Percentiles rank a stretch among this genome's conserved stretches.
These are phyloP conservation scores for Phengaris arion DNA, from an alignment of 2,888 invertebrate species.

Conservation along the genomic window DNA sequence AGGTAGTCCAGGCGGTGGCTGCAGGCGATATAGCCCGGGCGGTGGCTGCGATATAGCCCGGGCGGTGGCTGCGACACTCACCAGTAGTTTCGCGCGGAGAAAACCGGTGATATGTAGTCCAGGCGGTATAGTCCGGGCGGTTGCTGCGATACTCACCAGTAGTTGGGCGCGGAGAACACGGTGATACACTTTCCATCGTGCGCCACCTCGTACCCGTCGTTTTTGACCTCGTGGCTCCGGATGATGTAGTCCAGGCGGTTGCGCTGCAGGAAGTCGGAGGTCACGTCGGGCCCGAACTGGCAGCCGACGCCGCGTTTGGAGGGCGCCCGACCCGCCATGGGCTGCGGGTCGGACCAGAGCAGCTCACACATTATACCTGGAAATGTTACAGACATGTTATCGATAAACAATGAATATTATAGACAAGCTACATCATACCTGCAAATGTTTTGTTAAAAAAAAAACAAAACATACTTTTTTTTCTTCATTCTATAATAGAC, in stretches of 20 bases:
- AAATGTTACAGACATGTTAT: constrained; percentile 28
- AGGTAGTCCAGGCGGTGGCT: not conserved
- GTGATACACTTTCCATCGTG: constrained; percentile 98
- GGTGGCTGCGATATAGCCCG: not conserved
- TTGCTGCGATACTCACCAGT: constrained; percentile 85
- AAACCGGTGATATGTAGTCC: not conserved
- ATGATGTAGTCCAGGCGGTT: constrained; percentile 97
- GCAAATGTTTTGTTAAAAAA: no score
- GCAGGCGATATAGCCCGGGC: not conserved
- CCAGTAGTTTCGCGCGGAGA: no score
- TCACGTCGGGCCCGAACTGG: constrained; percentile 99
- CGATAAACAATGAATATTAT: no score
- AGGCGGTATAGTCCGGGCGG: constrained; percentile 2
- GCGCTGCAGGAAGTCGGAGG: constrained; percentile 87
- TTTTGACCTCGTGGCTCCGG: constrained; percentile 98
- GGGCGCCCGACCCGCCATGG: constrained; percentile 90
- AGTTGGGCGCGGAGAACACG: constrained; percentile 99
- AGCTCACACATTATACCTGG: constrained; percentile 97
- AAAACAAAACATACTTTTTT: no score
- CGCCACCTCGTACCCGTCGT: constrained; percentile 95
- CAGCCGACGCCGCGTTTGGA: constrained; percentile 99
- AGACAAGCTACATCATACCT: no score
- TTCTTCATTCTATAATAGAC: no score
- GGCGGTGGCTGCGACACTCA: no score
- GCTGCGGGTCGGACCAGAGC: constrained; percentile 99